Evolutionary conservation across 1,140 invertebrate species (phyloP), one percentile per base, ranked within the genome.

Genomic region (Caenorhabditis brenneri): DNA sequence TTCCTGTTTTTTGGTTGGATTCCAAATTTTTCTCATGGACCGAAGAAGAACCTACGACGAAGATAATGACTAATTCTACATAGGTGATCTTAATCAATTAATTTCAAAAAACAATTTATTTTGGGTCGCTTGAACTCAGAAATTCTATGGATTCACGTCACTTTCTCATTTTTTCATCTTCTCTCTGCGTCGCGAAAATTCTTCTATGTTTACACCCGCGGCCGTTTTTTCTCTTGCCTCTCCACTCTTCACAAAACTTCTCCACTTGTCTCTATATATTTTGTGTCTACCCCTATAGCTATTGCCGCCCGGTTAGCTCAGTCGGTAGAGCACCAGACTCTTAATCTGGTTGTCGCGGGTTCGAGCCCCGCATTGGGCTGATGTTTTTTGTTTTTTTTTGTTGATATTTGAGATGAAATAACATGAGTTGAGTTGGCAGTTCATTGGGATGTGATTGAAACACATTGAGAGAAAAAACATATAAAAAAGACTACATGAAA

Each of bases 251-350:
- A 24, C 24, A n/a, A n/a, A n/a, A n/a, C n/a, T n/a, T n/a, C n/a
- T n/a, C 22, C 7, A 27, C 65, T 74, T 39, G n/a, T 24, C 22
- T 19, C 19, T 74, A 74, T 74, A 36, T 74, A 15, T 19, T 24
- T 24, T 24, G 65, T 36, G 7, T 74, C 10, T 9, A 24, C 65
- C 12, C 7, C 65, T 42, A 22, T 19, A 19, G n/a, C 22, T 24
- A 74, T 42, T 42, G 78, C 78, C 69, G 88, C 88, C 87, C 86
- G 88, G 88, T 88, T 90, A 89, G 89, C 88, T 90, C 88, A 90
- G 88, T 89, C 89, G 89, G 89, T 90, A 89, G 89, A 89, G 88
- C 89, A 90, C 89, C 88, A 89, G 89, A 90, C 88, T 90, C 88
- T 90, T 89, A 89, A 89, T 89, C 88, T 90, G 88, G 88, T 80